Percentiles rank a stretch among this genome's conserved stretches.
Evolutionary conservation across 2,113 vertebrate species (phyloP).

Genomic region (Butorides virescens): DNA sequence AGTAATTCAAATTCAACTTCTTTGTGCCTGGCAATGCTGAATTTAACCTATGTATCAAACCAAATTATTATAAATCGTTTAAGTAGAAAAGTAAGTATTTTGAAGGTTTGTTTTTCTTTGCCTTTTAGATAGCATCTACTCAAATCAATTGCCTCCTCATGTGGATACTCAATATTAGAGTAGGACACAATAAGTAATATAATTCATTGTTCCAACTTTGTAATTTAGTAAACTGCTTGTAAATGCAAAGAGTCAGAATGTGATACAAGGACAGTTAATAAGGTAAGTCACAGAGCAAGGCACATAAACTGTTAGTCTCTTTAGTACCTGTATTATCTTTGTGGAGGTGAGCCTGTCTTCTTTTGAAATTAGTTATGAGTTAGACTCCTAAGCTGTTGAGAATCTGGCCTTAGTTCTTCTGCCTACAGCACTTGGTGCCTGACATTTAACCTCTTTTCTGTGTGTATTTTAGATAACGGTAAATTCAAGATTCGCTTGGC

Average conservation of each 20-base stretch:
- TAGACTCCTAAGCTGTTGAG: neutral
- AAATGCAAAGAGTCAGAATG: neutral
- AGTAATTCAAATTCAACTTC: constrained; percentile 82
- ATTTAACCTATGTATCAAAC: constrained; percentile 85
- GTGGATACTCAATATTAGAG: neutral
- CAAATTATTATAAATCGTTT: constrained; percentile 86
- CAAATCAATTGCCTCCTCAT: neutral
- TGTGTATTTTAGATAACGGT: constrained; percentile 80
- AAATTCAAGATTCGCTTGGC: constrained; percentile 85
- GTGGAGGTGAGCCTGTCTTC: neutral
- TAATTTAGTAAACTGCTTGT: neutral
- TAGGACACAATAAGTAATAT: neutral
- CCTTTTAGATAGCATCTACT: neutral
- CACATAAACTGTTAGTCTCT: neutral
- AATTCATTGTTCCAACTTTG: neutral
- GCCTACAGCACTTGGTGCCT: neutral
- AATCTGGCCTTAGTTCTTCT: neutral
- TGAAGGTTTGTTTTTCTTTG: neutral
- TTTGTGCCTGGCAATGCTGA: constrained; percentile 86
- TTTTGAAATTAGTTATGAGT: neutral
- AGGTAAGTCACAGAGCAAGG: neutral
- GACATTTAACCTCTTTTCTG: neutral
- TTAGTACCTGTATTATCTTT: neutral
- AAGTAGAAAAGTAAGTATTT: constrained; percentile 83
- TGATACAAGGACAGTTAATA: neutral